Conservation (phyloP, 1,140 invertebrate genomes). For the Megathymus violae region DNA sequence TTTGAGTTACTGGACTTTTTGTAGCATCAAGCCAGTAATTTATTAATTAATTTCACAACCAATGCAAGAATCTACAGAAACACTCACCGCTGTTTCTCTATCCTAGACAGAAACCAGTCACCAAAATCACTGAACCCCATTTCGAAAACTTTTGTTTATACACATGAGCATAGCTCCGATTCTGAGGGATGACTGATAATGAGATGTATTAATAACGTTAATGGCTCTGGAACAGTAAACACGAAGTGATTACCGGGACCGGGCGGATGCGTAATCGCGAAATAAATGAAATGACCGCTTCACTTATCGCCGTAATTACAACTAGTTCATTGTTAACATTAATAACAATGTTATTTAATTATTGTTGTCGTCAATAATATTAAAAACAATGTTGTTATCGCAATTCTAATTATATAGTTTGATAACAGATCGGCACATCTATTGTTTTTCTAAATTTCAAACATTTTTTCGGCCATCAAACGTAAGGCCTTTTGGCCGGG, state of each 20-base stretch:
- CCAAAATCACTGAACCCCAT: constrained; percentile 44
- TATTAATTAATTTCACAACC: background rate
- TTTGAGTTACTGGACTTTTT: no score
- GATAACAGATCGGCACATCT: no score
- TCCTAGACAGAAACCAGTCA: constrained; percentile 44
- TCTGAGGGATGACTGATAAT: constrained; percentile 19
- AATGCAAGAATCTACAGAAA: constrained; percentile 14
- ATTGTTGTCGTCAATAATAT: no score
- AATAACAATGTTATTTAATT: background rate
- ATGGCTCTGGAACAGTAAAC: constrained; percentile 11
- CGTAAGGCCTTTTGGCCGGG: no score
- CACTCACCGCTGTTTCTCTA: constrained; percentile 49
- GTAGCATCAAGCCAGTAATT: no score
- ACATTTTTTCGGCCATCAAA: no score
- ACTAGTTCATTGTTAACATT: background rate
- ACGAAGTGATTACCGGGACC: background rate
- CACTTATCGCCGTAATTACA: background rate
- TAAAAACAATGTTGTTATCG: no score
- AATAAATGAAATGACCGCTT: constrained; percentile 1
- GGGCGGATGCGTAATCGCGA: constrained; percentile 6
- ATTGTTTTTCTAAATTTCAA: no score
- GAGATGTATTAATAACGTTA: constrained; percentile 12
- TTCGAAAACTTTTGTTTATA: constrained; percentile 24
- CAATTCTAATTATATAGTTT: no score
- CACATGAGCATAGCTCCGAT: constrained; percentile 26